Evolutionary conservation across 1,140 invertebrate genomes (phyloP), one percentile per base, ranked within the genome.

Genomic region (Drosophila oshimai): DNA sequence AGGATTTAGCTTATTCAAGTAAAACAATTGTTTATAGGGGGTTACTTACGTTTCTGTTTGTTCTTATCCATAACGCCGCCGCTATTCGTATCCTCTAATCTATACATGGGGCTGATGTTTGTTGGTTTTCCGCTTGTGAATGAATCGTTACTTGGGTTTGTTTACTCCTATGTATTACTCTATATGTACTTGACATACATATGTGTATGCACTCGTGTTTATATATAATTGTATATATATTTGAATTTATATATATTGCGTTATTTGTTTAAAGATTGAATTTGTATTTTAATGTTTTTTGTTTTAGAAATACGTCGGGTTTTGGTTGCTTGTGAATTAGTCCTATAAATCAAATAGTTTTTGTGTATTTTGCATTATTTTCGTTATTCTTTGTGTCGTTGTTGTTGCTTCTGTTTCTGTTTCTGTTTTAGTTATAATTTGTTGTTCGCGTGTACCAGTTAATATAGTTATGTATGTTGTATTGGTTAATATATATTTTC

Each of bases 11-110:
- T 2, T 22, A 46, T n/a, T n/a, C 2, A 4, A 17, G 15, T 7
- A 4, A 9, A n/a, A 15, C n/a, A n/a, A n/a, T n/a, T n/a, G n/a
- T n/a, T n/a, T n/a, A n/a, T 18, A 2, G 17, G 12, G 18, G 15
- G 1, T 22, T 79, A 90, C 89, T 90, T 53, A 90, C 89, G 75
- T 79, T 90, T 90, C 74, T 90, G 89, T 77, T 90, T 90, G 36
- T 89, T 90, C 75, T 90, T 90, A 69, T 90, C 89, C 89, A 90
- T 90, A 62, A 80, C 89, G 84, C 71, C 64, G 74, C 89, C 89
- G 71, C 89, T 89, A 69, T 81, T 90, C 54, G 88, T 86, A 60
- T 90, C 89, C 83, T 90, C 89, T 76, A 90, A 73, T 90, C 89
- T 90, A 87, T 90, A 90, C 89, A 90, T 90, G 74, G 69, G 80